Evolutionary conservation across 30 jellyfish, hydroid and myxozoan species (phyloP), one percentile per base, ranked within the genome.

Genomic region (Sanderia malayensis): DNA sequence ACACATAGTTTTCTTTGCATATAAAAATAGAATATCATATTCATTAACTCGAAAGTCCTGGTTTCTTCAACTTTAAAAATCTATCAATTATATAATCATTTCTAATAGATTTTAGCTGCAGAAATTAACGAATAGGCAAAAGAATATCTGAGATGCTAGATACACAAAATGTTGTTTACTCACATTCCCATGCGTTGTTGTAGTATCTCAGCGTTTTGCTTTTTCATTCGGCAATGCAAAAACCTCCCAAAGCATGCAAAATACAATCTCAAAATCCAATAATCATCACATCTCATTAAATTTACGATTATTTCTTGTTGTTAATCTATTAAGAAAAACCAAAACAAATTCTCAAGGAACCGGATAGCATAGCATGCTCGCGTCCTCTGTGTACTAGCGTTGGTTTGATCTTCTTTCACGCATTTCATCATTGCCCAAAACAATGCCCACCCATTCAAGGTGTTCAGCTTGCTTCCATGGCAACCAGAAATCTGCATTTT

Each of bases 161-260:
- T 4, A 6, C 6, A 4, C 52, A 37, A 37, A 37, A 37, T 6
- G 6, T 37, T 37, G 64, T 49, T 58, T 71, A 78, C 89, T 78
- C 52, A 78, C 89, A 78, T 78, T 78, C 89, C 89, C 81, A 46
- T 70, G n/a, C 62, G 32, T 58, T 65, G 34, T 78, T 64, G 89
- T 77, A 73, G 81, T 46, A 46, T 72, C 47, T 66, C 76, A 81
- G 27, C 81, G 24, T 31, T 32, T n/a, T 13, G 28, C 26, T 78
- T 75, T 65, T 44, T 78, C 89, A 78, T 78, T 34, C 89, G 89
- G 89, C 62, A 64, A 8, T 23, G 58, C 71, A 49, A 18, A 37
- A 49, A 49, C 64, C 18, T 24, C 8, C 25, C 64, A 49, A 49
- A 2, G 18, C 2, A 49, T 19, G 18, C 11, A 41, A 41, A 41